Evolutionary conservation across 2,888 invertebrate species (phyloP).

Genomic region (Parthenolecanium corni): DNA sequence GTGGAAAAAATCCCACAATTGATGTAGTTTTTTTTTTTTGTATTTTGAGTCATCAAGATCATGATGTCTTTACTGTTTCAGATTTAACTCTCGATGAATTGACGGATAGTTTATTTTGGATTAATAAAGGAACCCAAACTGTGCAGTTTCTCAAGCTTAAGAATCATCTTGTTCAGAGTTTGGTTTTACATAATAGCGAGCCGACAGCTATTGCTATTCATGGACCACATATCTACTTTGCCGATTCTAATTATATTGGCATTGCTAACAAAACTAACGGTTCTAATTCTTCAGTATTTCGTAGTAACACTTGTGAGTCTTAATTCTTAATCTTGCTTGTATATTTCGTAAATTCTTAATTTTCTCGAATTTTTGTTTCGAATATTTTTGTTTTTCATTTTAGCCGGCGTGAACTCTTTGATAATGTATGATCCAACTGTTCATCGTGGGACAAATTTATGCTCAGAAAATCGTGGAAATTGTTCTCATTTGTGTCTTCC

Average conservation of each 20-base stretch:
- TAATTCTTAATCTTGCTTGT: not conserved
- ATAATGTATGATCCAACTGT: constrained; percentile 58
- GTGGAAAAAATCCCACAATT: no score
- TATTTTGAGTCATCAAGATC: no score
- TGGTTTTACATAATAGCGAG: constrained; percentile 33
- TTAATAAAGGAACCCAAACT: constrained; percentile 46
- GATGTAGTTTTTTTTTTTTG: no score
- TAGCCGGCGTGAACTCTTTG: constrained; percentile 50
- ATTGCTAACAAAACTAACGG: constrained; percentile 49
- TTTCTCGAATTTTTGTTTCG: constrained; percentile 26
- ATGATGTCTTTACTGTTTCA: constrained; percentile 36
- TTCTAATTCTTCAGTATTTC: constrained; percentile 41
- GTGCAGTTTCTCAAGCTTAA: constrained; percentile 51
- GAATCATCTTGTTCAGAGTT: constrained; percentile 19
- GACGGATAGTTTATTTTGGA: constrained; percentile 58
- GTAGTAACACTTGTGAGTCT: constrained; percentile 48
- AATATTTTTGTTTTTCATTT: not conserved
- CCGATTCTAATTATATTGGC: constrained; percentile 52
- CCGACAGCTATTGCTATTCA: constrained; percentile 57
- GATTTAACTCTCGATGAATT: constrained; percentile 52
- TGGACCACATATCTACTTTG: constrained; percentile 53
- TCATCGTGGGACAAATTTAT: constrained; percentile 49
- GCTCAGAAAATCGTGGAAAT: constrained; percentile 45
- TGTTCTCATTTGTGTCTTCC: constrained; percentile 69
- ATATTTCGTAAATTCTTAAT: constrained; percentile 7